Base-by-base conservation (phyloP, 2,888 invertebrate genomes). In the Beris chalybata region DNA sequence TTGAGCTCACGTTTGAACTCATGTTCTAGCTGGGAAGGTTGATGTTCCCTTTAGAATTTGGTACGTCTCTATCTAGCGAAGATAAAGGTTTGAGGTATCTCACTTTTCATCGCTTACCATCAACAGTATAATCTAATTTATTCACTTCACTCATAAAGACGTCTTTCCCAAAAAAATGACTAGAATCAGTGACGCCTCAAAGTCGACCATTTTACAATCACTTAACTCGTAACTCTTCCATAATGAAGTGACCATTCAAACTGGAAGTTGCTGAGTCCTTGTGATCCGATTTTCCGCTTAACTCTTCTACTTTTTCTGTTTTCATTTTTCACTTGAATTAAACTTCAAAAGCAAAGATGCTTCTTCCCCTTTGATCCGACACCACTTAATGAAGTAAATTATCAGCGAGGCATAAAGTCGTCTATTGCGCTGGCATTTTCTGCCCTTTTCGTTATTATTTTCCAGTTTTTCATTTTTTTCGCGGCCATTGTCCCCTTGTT, bases 381-480 rank as follows among this genome's bases (percentile, higher is more conserved):
- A 43, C 63, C 66, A 66, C 64, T 68, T 68, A 68, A 68, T 64
- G 63, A 66, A 68, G 66, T 64, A 68, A 22, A 66, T 68, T 68
- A 68, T 64, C 66, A 66, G n/a, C 53, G 58, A 64, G 63, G 66
- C 68, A 66, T 57, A 64, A 66, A 50, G 63, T 63, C 63, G 56
- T 65, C 67, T 61, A 65, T 63, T 55, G 45, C 53, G 57, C 30
- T 68, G 67, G 59, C 65, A 52, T 64, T 55, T 67, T 52, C 29
- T 48, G 29, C 29, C 13, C 12, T 61, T 29, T 56, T 61, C 64
- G 52, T 65, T 48, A 44, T 12, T 30, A 13, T n/a, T 63, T 56
- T 12, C 32, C 32, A 12, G n/a, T 54, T 58, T 64, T 64, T 64
- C 44, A 13, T 57, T 52, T 22, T 54, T n/a, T 45, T 4, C 11